Evolutionary conservation across 2,797 vertebrate genomes (phyloP), one percentile per base, ranked within the genome.

Genomic region (Rallus crepitans): DNA sequence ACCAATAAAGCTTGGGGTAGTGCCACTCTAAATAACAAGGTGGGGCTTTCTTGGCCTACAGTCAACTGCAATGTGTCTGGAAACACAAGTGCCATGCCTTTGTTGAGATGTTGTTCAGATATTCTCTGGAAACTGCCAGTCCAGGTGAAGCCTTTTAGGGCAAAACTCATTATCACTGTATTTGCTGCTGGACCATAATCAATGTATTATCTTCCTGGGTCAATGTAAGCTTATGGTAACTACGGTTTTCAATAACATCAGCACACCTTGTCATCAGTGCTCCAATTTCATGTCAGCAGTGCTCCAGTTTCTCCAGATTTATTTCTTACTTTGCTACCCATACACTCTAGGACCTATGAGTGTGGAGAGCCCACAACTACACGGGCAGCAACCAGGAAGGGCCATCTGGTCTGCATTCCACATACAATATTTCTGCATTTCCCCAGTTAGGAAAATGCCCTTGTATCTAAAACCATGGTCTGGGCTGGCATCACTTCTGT

Each of bases 81-180:
- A 76, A 52, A 25, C 7, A 28, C 27, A 37, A 19, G 18, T 37
- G 17, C 7, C 15, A 77, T 21, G 15, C 15, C 23, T 57, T 76
- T 23, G 8, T 52, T 52, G 42, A 52, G 45, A 57, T 18, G 27
- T 28, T 71, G 8, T 27, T 70, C 42, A 45, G 31, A 37, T 63
- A 35, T n/a, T 64, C 11, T 45, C 28, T 27, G 21, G 3, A 63
- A 82, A 50, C 64, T 56, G 18, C 7, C 40, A 42, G 14, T 40
- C 20, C 27, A 55, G 9, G 7, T 76, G 33, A 69, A 69, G 33
- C 10, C 12, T 76, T 75, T 82, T 45, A 55, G 61, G 61, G 33
- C 9, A 53, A 53, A 60, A 47, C 1, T 20, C 60, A n/a, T 33
- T 25, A 35, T 48, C 0, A 0, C 12, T 23, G 27, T 35, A 28